Evolutionary conservation across 2,888 invertebrate genomes (phyloP).

Genomic region (Coecobrya sp.): DNA sequence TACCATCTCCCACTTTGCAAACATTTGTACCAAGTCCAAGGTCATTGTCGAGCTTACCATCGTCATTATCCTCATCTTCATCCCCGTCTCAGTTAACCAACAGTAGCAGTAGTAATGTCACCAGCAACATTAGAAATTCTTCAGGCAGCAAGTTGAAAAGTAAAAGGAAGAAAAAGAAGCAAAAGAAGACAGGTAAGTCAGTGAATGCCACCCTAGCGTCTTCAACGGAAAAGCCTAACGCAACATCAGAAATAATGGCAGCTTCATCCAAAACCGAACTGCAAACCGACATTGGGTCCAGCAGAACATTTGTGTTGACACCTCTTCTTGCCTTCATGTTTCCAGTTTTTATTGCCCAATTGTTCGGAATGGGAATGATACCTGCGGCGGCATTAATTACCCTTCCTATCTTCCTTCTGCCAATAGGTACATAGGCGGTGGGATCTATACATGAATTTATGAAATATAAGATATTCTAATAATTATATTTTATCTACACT

Average conservation of each 20-base stretch:
- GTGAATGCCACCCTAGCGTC: not conserved
- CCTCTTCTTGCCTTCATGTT: slow-evolving; percentile 51
- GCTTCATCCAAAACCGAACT: not conserved
- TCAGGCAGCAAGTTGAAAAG: not conserved
- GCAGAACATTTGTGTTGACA: slow-evolving; percentile 57
- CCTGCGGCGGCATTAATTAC: slow-evolving; percentile 61
- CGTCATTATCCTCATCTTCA: not conserved
- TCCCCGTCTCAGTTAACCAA: not conserved
- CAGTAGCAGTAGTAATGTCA: not conserved
- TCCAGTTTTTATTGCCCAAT: slow-evolving; percentile 65
- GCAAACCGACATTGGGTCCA: not conserved
- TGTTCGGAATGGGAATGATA: slow-evolving; percentile 74
- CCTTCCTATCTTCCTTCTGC: slow-evolving; percentile 50
- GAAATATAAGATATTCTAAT: too few species aligned
- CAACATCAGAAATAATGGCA: not conserved
- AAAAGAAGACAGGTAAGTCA: not conserved
- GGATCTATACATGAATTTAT: too few species aligned
- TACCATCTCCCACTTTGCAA: not conserved
- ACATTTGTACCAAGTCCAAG: slow-evolving; percentile 38
- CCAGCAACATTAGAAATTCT: not conserved
- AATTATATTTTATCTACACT: too few species aligned
- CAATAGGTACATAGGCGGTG: not conserved
- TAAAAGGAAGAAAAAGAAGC: slow-evolving; percentile 15
- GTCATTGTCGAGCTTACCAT: slow-evolving; percentile 53
- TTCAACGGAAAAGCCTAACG: not conserved